Evolutionary conservation across 2,113 vertebrate species (phyloP).

Genomic region (Todiramphus chloris): DNA sequence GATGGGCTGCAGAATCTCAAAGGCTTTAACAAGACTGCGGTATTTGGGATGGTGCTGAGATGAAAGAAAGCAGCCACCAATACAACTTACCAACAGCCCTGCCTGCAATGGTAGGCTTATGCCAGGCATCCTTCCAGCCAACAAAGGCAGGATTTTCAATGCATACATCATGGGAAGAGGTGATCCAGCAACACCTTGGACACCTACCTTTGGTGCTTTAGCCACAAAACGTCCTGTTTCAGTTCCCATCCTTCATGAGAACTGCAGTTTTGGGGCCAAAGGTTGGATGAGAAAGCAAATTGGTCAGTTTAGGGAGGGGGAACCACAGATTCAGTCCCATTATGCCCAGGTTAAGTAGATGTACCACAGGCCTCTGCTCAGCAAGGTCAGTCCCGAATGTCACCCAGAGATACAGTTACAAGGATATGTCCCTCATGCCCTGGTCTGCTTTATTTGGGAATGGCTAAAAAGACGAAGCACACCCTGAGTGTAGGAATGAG

Average conservation of each 20-base stretch:
- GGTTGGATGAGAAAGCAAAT: rapidly evolving
- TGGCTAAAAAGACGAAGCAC: not conserved
- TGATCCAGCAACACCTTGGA: not conserved
- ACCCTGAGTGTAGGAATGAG: rapidly evolving
- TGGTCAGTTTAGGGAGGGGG: not conserved
- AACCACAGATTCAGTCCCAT: rapidly evolving
- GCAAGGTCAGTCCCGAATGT: not conserved
- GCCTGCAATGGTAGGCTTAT: not conserved
- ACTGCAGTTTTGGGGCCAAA: not conserved
- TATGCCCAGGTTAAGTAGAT: not conserved
- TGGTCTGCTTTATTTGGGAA: not conserved
- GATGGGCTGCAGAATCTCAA: not conserved
- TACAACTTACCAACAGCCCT: not conserved
- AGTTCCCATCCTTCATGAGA: rapidly evolving
- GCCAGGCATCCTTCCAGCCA: not conserved
- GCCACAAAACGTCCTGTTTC: rapidly evolving
- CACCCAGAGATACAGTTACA: rapidly evolving
- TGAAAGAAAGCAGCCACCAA: not conserved
- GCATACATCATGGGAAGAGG: not conserved
- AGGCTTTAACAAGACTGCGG: not conserved
- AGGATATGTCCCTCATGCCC: rapidly evolving
- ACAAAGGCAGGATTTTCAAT: not conserved
- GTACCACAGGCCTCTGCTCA: not conserved
- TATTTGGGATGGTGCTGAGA: not conserved
- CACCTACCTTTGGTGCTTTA: not conserved